Base-by-base conservation (phyloP, 2,797 vertebrate species). In the Lacerta viridis region DNA sequence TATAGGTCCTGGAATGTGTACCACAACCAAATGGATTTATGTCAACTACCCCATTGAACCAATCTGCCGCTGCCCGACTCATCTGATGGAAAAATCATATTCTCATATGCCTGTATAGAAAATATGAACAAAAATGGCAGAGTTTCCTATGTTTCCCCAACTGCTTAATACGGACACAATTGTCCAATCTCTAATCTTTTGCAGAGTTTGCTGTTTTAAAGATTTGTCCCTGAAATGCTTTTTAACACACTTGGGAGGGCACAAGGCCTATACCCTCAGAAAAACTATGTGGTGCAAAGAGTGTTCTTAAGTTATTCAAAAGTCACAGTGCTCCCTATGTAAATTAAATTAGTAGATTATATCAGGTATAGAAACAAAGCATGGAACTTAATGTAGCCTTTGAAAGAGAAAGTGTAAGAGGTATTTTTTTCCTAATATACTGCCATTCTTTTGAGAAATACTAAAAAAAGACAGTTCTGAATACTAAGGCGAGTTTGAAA, bases 321-420 rank as follows among this genome's bases (percentile, higher is more conserved):
- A 92, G 89, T 39, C 27, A 82, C 61, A 88, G 10, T n/a, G 29
- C n/a, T 93, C 82, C 88, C 93, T 88, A 94, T 87, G 94, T 90
- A 90, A 87, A 86, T 23, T 74, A 68, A 78, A 71, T 92, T 89
- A 87, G 66, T 92, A 94, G 92, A 64, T 23, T 18, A 72, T 90
- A 87, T 80, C 66, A 92, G 94, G 88, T 88, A 74, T 84, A 88
- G 90, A 87, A 18, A 89, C 11, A 92, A 87, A 92, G 88, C 72
- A 85, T 89, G 89, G 89, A 83, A 93, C 92, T 17, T 79, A 93
- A 94, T 64, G 20, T 84, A 92, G 88, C 77, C 75, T 86, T 93
- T 95, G 91, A 94, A 94, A 95, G 86, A 87, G 87, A 89, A 85
- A 92, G 84, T 91, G 90, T 84, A 92, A 85, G 82, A 91, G 88